These are phyloP conservation scores for Xiphophorus couchianus DNA, from an alignment of 2,113 vertebrate genomes.

Conservation along the genomic window DNA sequence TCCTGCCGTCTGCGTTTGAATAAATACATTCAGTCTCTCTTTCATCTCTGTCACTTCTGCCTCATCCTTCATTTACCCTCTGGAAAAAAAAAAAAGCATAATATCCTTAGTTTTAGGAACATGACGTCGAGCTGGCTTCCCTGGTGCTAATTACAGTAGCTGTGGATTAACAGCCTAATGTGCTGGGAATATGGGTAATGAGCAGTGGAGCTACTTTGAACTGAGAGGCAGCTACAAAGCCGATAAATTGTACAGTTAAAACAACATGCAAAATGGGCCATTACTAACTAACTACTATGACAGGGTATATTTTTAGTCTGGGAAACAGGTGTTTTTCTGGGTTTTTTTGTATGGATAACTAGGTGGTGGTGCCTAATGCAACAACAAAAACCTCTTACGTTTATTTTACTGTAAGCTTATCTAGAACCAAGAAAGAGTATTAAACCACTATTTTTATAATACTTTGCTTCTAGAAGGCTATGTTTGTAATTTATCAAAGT, in stretches of 20 bases:
- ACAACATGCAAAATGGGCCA: conserved; percentile 10
- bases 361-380: neutral
- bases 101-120: conserved; percentile 9
- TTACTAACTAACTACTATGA: conserved; percentile 6
- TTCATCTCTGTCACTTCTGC: conserved; percentile 4
- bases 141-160: conserved; percentile 17
- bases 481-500: neutral
- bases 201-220: conserved; percentile 10
- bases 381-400: too few relatives aligned
- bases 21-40: neutral
- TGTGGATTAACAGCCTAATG: conserved; percentile 23
- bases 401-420: too few relatives aligned
- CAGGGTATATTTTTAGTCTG: conserved; percentile 14
- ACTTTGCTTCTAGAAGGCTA: neutral
- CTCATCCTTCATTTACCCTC: conserved; percentile 14
- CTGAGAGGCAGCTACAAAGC: conserved; percentile 19
- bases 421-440: neutral
- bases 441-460: neutral
- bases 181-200: conserved; percentile 21
- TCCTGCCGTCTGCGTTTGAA: neutral
- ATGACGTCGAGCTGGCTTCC: conserved; percentile 6
- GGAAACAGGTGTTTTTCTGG: neutral
- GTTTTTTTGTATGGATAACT: neutral
- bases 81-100: conserved; percentile 2
- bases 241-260: conserved; percentile 18